phyloP scores from a whole-genome alignment of 2,888 invertebrate genomes.

The Hirtodrosophila confusa region DNA sequence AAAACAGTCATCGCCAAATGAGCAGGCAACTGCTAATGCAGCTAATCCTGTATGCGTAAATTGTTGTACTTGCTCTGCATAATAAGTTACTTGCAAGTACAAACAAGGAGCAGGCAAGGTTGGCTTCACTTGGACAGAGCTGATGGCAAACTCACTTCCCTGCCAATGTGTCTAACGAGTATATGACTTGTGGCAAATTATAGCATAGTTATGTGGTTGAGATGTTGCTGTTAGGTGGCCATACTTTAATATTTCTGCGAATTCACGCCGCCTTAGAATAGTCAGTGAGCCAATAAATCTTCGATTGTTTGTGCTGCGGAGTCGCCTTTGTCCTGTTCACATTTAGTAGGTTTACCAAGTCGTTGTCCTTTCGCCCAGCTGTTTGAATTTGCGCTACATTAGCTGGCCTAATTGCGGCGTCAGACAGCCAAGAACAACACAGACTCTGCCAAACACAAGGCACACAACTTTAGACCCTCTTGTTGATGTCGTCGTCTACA shows the following conservation, averaged over 20 bases:
- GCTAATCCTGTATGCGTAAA: slow-evolving; percentile 59
- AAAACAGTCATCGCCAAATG: slow-evolving; percentile 2
- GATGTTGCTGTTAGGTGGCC: background rate
- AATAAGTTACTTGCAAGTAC: slow-evolving; percentile 27
- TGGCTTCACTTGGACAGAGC: background rate
- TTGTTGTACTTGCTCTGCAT: slow-evolving; percentile 42
- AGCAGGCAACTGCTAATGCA: slow-evolving; percentile 27
- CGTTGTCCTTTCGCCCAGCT: slow-evolving; percentile 22
- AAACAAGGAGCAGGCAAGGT: slow-evolving; percentile 4
- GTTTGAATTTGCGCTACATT: slow-evolving; percentile 59
- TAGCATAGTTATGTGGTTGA: slow-evolving; percentile 43
- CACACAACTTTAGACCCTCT: slow-evolving; percentile 22
- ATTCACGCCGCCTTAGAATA: slow-evolving; percentile 37
- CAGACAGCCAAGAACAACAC: slow-evolving; percentile 46
- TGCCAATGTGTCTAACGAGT: slow-evolving; percentile 51
- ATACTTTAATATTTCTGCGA: slow-evolving; percentile 23
- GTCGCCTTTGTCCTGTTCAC: background rate
- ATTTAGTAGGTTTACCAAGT: slow-evolving; percentile 2
- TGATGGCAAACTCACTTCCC: slow-evolving; percentile 8
- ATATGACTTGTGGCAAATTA: slow-evolving; percentile 63
- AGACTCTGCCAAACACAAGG: slow-evolving; percentile 16
- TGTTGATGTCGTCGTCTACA: slow-evolving; percentile 25
- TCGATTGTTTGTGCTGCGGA: slow-evolving; percentile 47
- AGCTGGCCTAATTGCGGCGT: slow-evolving; percentile 66
- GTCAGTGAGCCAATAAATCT: slow-evolving; percentile 55